Evolutionary conservation across 2,888 invertebrate genomes (phyloP).

Genomic region (Melolontha melolontha): DNA sequence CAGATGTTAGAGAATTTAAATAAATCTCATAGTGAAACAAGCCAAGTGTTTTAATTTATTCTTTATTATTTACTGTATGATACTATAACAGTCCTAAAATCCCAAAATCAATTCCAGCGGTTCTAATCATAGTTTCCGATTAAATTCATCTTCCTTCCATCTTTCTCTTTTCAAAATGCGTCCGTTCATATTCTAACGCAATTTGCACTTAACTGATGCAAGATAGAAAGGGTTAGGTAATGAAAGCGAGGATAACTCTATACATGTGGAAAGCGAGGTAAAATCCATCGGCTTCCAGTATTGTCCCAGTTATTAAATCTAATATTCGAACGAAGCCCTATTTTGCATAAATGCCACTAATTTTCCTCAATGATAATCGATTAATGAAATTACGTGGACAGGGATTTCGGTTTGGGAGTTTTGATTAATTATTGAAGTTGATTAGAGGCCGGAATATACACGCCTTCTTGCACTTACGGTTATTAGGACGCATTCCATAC

Average conservation of each 20-base stretch:
- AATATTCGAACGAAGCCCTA: conserved; percentile 7
- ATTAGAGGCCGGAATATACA: too few species aligned
- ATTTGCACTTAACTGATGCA: conserved; percentile 17
- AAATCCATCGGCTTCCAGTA: conserved; percentile 12
- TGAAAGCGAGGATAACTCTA: neutral
- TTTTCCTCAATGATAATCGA: conserved; percentile 15
- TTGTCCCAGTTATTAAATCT: conserved; percentile 23
- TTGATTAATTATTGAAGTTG: too few species aligned
- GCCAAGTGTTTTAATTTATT: too few species aligned
- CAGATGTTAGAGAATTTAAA: too few species aligned
- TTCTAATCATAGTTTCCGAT: neutral
- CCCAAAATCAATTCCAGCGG: too few species aligned
- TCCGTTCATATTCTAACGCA: conserved; percentile 17
- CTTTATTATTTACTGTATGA: too few species aligned
- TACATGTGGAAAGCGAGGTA: neutral
- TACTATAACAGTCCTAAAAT: too few species aligned
- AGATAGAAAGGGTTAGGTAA: neutral
- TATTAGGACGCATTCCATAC: too few species aligned
- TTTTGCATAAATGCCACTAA: conserved; percentile 21
- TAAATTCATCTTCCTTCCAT: neutral
- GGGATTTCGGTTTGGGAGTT: neutral
- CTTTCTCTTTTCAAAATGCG: neutral
- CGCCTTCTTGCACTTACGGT: too few species aligned
- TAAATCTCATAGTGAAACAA: too few species aligned
- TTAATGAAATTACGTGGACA: conserved; percentile 8